phyloP scores from a whole-genome alignment of 2,113 vertebrate genomes.

The Oryzias melastigma region DNA sequence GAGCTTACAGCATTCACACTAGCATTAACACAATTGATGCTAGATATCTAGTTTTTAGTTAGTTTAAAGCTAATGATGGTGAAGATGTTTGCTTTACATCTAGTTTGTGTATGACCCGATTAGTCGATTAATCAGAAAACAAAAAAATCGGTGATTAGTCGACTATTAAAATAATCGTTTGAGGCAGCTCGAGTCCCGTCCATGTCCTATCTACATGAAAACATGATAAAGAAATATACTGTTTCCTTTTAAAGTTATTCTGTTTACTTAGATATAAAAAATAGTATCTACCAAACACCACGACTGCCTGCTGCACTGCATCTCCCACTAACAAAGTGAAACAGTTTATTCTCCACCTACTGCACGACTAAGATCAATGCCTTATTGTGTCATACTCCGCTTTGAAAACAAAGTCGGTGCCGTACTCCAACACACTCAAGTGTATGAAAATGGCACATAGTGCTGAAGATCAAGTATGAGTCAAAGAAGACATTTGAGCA shows the following conservation, averaged over 20 bases:
- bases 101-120: too few species aligned
- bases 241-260: background rate
- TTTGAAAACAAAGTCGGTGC: slow-evolving; percentile 40
- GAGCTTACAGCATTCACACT: too few species aligned
- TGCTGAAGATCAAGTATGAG: slow-evolving; percentile 52
- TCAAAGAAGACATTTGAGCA: slow-evolving; percentile 71
- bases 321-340: slow-evolving; percentile 31
- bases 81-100: too few species aligned
- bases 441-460: slow-evolving; percentile 34
- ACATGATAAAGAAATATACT: background rate
- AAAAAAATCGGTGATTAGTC: too few species aligned
- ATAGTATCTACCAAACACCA: slow-evolving; percentile 3
- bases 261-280: slow-evolving; percentile 1
- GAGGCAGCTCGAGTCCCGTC: too few species aligned
- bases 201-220: background rate
- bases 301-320: background rate
- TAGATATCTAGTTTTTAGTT: too few species aligned
- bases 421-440: slow-evolving; percentile 23
- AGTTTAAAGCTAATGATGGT: too few species aligned
- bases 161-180: too few species aligned
- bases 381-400: slow-evolving; percentile 44
- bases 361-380: slow-evolving; percentile 36
- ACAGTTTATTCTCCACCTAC: slow-evolving; percentile 38
- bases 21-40: too few species aligned
- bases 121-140: too few species aligned